Evolutionary conservation across 2,888 invertebrate species (phyloP), one percentile per base, ranked within the genome.

Genomic region (Anticlea derivata): DNA sequence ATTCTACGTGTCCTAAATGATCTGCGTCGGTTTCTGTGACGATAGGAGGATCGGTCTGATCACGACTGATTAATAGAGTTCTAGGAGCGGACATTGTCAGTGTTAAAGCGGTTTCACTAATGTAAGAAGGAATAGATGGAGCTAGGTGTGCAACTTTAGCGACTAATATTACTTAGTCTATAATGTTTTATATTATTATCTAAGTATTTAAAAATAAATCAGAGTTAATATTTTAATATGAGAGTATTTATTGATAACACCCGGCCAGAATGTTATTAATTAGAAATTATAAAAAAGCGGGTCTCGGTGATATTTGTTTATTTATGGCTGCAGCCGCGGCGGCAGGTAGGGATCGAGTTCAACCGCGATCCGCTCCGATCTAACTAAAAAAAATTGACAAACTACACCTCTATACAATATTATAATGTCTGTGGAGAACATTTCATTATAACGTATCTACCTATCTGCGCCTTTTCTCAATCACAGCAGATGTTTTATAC

Each of bases 161-260:
- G 75, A 73, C 70, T 78, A 80, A 76, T 78, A 78, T 77, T 80
- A 79, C 80, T 78, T 83, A 83, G 84, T 78, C 70, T 83, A 79
- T 82, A 80, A 82, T 83, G 80, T 85, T 86, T 86, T 86, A 85
- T 86, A 84, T 83, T 83, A 81, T 78, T 75, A 74, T 78, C 78
- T 85, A 84, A 85, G 83, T 84, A 85, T 84, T 81, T 84, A 83
- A 74, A n/a, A 80, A 81, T 85, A 84, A 86, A 86, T 78, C 78
- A 84, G 84, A 86, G 84, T 85, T 83, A 83, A 84, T 86, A 84
- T 86, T 86, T 86, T 85, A 81, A 62, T 65, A 70, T 46, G 63
- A 73, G 80, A 78, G 77, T 86, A 80, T 86, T 75, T 78, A 80
- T 86, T 84, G 70, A 65, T 70, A 65, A 70, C 69, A 73, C 82